Evolutionary conservation across 1,140 invertebrate genomes (phyloP).

Genomic region (Drosophila ficusphila): DNA sequence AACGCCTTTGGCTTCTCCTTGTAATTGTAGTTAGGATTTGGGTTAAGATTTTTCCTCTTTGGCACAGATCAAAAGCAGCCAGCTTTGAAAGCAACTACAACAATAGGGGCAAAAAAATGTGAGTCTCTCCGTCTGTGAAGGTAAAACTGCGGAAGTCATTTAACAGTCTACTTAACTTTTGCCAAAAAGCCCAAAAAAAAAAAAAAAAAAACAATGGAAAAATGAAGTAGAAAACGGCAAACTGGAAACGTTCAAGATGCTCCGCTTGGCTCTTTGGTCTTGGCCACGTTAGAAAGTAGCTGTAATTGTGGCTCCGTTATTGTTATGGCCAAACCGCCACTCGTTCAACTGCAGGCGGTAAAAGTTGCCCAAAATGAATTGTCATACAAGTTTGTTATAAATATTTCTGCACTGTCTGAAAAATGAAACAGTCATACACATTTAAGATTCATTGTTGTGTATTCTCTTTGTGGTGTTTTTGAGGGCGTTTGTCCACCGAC

Average conservation of each 20-base stretch:
- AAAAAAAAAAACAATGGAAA: conserved; percentile 12
- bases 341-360: conserved; percentile 54
- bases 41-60: conserved; percentile 21
- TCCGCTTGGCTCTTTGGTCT: conserved; percentile 54
- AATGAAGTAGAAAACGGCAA: conserved; percentile 44
- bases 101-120: conserved; percentile 23
- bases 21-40: conserved; percentile 7
- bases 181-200: conserved; percentile 46
- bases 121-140: conserved; percentile 41
- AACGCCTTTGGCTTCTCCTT: neutral
- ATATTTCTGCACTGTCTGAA: conserved; percentile 31
- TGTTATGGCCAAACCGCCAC: conserved; percentile 41
- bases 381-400: conserved; percentile 44
- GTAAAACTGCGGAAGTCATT: conserved; percentile 73
- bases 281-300: conserved; percentile 72
- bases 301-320: conserved; percentile 61
- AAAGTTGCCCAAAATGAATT: conserved; percentile 72
- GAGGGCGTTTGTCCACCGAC: conserved; percentile 24
- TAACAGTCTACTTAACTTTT: conserved; percentile 70
- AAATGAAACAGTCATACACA: conserved; percentile 18
- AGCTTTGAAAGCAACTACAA: conserved; percentile 20
- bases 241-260: conserved; percentile 54
- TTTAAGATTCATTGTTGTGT: conserved; percentile 43
- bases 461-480: neutral
- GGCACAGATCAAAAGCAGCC: conserved; percentile 42